phyloP scores from a whole-genome alignment of 2,888 invertebrate genomes.

The Tachina fera region DNA sequence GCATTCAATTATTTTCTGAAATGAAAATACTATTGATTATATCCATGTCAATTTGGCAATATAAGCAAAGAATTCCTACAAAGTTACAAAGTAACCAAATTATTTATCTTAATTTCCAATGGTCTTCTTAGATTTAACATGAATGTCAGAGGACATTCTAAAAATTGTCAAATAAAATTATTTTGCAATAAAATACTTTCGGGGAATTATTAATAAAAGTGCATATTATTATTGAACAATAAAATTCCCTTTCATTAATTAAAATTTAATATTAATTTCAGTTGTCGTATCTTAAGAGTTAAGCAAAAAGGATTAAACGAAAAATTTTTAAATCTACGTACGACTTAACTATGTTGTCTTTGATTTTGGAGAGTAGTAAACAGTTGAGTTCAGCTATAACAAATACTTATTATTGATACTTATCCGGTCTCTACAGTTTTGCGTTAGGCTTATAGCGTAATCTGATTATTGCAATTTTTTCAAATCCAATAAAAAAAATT shows the following conservation, averaged over 20 bases:
- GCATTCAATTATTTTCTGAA: constrained; percentile 2
- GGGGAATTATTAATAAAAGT: too few relatives aligned
- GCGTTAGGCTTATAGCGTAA: too few relatives aligned
- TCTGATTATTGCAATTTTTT: too few relatives aligned
- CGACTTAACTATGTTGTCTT: too few relatives aligned
- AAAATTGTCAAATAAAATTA: not conserved
- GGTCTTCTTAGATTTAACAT: not conserved
- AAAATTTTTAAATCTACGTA: not conserved
- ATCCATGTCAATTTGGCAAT: constrained; percentile 2
- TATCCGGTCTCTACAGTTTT: too few relatives aligned
- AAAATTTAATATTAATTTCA: not conserved
- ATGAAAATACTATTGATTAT: not conserved
- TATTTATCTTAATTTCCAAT: not conserved
- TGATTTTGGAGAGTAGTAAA: too few relatives aligned
- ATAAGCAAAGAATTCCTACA: too few relatives aligned
- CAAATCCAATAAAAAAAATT: too few relatives aligned
- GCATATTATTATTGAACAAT: not conserved
- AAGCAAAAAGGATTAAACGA: not conserved
- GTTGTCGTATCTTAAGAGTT: not conserved
- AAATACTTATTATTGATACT: too few relatives aligned
- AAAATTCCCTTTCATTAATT: constrained; percentile 6
- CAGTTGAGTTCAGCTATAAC: too few relatives aligned
- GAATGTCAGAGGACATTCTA: not conserved
- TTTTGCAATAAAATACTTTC: not conserved
- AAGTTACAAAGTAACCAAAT: not conserved